Base-by-base conservation (phyloP, 2,888 invertebrate genomes). In the Eretmocerus hayati region DNA sequence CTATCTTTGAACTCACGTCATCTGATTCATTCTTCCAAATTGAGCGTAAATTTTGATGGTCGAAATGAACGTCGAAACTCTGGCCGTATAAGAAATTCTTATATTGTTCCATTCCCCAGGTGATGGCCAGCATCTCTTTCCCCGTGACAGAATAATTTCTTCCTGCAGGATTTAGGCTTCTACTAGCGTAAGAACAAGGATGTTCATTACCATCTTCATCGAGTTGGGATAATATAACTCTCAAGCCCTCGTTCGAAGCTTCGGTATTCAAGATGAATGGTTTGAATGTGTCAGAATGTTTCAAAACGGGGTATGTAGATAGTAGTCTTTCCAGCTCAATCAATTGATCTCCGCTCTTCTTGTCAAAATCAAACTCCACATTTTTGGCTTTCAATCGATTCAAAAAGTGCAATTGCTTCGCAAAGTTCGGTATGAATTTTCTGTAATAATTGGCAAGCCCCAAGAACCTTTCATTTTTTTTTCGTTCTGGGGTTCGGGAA, bases 131-230 rank as follows among this genome's bases (percentile, higher is more conserved):
- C 22, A 37, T 35, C 18, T 46, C 35, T 20, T 39, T 46, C 19
- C 40, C 46, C n/a, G 26, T 32, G 5, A 20, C 36, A 5, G 33
- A 37, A 9, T 46, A 39, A 6, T 40, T 46, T n/a, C 32, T 32
- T n/a, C 33, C 40, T 2, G 40, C 32, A 2, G 23, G 16, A 15
- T 33, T 33, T 5, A 33, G n/a, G 5, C 9, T 33, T 33, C 33
- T 5, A n/a, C 13, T n/a, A 8, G 33, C 33, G n/a, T n/a, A 33
- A 33, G 5, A 5, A 13, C 33, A 33, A n/a, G 33, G 33, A 33
- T 33, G 33, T 33, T 33, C 33, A 15, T 33, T 33, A 5, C 33
- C 33, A n/a, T 33, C 13, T 5, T 33, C 33, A 15, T 33, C 33
- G 5, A 8, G 5, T 15, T 33, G 33, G n/a, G 33, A 33, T 13